Conservation (phyloP, 2,113 vertebrate species). For the Nesospiza acunhae region DNA sequence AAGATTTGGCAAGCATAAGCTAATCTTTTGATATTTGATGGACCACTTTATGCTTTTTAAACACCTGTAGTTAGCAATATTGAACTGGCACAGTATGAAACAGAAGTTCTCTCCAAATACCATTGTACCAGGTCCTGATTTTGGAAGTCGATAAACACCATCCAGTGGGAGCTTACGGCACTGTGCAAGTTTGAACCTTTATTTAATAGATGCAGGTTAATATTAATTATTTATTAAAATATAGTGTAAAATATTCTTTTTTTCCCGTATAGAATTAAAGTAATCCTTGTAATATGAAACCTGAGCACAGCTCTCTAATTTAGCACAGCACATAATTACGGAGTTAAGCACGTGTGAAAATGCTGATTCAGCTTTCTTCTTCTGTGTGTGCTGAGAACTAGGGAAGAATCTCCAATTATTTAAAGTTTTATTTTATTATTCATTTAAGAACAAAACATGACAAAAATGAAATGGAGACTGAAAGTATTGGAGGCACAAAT, state of each 20-base stretch:
- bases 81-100: slow-evolving; percentile 69
- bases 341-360: slow-evolving; percentile 54
- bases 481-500: background rate
- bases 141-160: slow-evolving; percentile 62
- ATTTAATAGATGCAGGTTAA: slow-evolving; percentile 61
- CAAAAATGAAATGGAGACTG: background rate
- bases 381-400: background rate
- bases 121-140: slow-evolving; percentile 60
- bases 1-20: slow-evolving; percentile 23
- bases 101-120: slow-evolving; percentile 54
- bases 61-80: slow-evolving; percentile 70
- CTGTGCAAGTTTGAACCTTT: slow-evolving; percentile 60
- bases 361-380: slow-evolving; percentile 49
- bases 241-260: slow-evolving; percentile 39
- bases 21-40: slow-evolving; percentile 65
- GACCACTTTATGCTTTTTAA: slow-evolving; percentile 57
- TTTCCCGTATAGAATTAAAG: slow-evolving; percentile 25
- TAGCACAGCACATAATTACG: slow-evolving; percentile 15
- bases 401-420: background rate
- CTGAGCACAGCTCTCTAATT: slow-evolving; percentile 47
- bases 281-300: slow-evolving; percentile 48
- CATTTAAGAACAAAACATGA: background rate
- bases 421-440: slow-evolving; percentile 9
- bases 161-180: slow-evolving; percentile 64
- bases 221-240: slow-evolving; percentile 70